A percentile compares a stretch with the other conserved stretches of the same genome.
Evolutionary conservation across 2,888 invertebrate genomes (phyloP).

Genomic region (Parnassius smintheus): DNA sequence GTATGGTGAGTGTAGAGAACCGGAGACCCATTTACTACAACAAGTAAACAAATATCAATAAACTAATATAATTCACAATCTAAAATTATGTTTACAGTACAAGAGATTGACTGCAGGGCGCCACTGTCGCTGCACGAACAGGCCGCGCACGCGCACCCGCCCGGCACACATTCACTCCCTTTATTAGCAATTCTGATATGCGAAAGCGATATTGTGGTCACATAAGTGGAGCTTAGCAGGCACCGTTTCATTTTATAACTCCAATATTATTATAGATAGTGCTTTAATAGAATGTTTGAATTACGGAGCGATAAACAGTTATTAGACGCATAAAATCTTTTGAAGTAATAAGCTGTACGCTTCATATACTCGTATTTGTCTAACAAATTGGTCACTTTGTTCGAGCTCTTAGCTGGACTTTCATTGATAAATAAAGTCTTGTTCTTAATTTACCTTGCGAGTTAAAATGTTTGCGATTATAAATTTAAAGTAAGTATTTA

Average conservation of each 20-base stretch:
- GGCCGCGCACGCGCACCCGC: slow-evolving; percentile 47
- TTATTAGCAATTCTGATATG: slow-evolving; percentile 78
- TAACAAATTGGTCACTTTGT: slow-evolving; percentile 67
- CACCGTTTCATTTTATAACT: slow-evolving; percentile 72
- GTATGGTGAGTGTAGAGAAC: no score
- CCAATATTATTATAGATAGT: slow-evolving; percentile 55
- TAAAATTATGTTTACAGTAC: no score
- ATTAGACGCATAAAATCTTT: slow-evolving; percentile 64
- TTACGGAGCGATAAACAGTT: slow-evolving; percentile 61
- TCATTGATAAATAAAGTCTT: background rate
- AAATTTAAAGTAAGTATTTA: background rate
- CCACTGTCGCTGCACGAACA: slow-evolving; percentile 48
- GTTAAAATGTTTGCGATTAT: background rate
- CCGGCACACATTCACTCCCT: slow-evolving; percentile 66
- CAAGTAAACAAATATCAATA: no score
- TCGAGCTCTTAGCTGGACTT: slow-evolving; percentile 49
- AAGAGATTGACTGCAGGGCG: slow-evolving; percentile 39
- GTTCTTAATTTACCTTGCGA: background rate
- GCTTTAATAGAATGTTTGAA: slow-evolving; percentile 67
- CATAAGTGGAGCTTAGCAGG: slow-evolving; percentile 64
- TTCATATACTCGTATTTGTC: slow-evolving; percentile 61
- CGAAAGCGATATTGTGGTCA: slow-evolving; percentile 70
- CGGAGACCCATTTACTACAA: no score
- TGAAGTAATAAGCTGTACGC: slow-evolving; percentile 65
- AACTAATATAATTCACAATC: no score